Evolutionary conservation across 2,113 vertebrate species (phyloP).

Genomic region (Gadus chalcogrammus): DNA sequence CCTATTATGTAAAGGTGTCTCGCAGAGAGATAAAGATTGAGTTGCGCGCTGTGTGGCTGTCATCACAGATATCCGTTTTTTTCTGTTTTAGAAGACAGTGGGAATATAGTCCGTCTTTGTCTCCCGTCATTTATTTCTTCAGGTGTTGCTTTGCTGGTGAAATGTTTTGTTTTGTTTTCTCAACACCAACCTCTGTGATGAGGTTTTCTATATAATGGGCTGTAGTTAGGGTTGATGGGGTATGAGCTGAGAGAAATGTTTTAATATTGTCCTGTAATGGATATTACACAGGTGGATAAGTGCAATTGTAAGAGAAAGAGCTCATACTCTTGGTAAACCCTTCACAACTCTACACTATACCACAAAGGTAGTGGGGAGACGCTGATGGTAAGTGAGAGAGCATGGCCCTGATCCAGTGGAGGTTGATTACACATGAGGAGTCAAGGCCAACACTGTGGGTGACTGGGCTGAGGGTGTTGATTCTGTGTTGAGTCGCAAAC

Average conservation of each 20-base stretch:
- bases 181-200: too few relatives aligned
- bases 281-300: too few relatives aligned
- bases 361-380: too few relatives aligned
- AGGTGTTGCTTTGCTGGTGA: too few relatives aligned
- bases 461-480: slow-evolving; percentile 50
- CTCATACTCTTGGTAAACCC: too few relatives aligned
- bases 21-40: slow-evolving; percentile 27
- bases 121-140: neutral
- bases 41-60: slow-evolving; percentile 39
- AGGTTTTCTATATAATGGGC: too few relatives aligned
- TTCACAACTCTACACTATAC: too few relatives aligned
- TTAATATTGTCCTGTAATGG: too few relatives aligned
- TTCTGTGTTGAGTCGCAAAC: slow-evolving; percentile 64
- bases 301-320: too few relatives aligned
- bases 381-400: slow-evolving; percentile 59
- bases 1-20: slow-evolving; percentile 52
- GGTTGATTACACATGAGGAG: slow-evolving; percentile 73
- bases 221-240: too few relatives aligned
- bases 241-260: too few relatives aligned
- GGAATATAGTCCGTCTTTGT: slow-evolving; percentile 32
- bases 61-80: neutral
- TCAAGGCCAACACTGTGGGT: slow-evolving; percentile 63
- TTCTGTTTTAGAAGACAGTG: slow-evolving; percentile 27
- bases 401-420: slow-evolving; percentile 45
- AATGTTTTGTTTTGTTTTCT: too few relatives aligned